Conservation (phyloP, 2,888 invertebrate species). For the Acleris laterana region DNA sequence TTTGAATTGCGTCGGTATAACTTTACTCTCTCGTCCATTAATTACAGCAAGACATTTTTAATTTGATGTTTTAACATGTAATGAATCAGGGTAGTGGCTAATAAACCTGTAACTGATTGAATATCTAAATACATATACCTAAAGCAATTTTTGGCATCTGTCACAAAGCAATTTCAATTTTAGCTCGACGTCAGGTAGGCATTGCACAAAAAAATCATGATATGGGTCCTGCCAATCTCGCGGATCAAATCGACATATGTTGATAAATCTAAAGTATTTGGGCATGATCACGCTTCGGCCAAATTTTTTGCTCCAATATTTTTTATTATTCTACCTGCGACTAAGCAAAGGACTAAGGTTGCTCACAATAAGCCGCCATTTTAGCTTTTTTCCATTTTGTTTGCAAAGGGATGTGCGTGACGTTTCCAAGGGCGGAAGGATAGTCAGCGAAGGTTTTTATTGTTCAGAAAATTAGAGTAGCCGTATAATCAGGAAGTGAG, state of each 20-base stretch:
- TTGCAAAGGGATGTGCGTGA: constrained; percentile 78
- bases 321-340: constrained; percentile 74
- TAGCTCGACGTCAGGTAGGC: constrained; percentile 50
- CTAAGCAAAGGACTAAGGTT: constrained; percentile 48
- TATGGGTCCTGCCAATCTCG: constrained; percentile 52
- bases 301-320: constrained; percentile 55
- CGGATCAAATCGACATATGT: constrained; percentile 68
- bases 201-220: constrained; percentile 51
- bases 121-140: background rate
- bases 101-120: constrained; percentile 6
- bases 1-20: constrained; percentile 34
- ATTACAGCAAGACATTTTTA: constrained; percentile 25
- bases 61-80: constrained; percentile 13
- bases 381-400: constrained; percentile 62
- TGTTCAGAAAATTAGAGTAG: constrained; percentile 69
- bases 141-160: constrained; percentile 1
- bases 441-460: constrained; percentile 67
- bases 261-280: constrained; percentile 69
- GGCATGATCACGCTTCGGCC: constrained; percentile 67
- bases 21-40: constrained; percentile 14
- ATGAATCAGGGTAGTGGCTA: background rate
- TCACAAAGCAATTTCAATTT: constrained; percentile 21
- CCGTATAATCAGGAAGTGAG: constrained; percentile 62
- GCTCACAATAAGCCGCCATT: constrained; percentile 63
- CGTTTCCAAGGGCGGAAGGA: constrained; percentile 79